Evolutionary conservation across 2,797 vertebrate genomes (phyloP).

Genomic region (Bradypodion ventrale): DNA sequence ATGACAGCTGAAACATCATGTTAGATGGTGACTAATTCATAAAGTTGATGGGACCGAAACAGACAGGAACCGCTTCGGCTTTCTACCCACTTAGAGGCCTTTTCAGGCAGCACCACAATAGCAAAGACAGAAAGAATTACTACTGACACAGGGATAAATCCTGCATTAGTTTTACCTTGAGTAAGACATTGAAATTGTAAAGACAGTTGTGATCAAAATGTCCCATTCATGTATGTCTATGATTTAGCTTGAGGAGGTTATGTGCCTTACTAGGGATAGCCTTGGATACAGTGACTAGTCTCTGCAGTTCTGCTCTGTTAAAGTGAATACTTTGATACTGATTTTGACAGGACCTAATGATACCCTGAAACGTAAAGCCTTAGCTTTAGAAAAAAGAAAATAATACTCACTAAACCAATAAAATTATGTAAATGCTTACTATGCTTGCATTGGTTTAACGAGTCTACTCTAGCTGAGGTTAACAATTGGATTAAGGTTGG

Average conservation of each 20-base stretch:
- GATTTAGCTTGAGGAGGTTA: neutral
- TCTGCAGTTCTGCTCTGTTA: neutral
- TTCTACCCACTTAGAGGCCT: neutral
- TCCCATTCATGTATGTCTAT: too few species aligned
- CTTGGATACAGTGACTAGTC: neutral
- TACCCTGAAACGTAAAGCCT: neutral
- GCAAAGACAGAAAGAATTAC: too few species aligned
- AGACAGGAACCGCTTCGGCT: neutral
- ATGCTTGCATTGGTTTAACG: too few species aligned
- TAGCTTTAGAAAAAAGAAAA: neutral
- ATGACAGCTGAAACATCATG: too few species aligned
- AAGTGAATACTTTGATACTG: too few species aligned
- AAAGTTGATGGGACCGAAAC: neutral
- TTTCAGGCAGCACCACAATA: neutral
- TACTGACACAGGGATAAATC: too few species aligned
- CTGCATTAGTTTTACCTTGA: too few species aligned
- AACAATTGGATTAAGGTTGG: neutral
- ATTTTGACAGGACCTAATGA: neutral
- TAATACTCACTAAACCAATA: neutral
- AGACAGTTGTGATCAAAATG: too few species aligned
- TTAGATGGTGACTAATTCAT: too few species aligned
- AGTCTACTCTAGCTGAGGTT: too few species aligned
- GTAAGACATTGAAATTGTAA: too few species aligned
- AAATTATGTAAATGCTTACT: too few species aligned
- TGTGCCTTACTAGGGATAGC: neutral